Conservation (phyloP, 2,888 invertebrate species). For the Linnaemya tessellans region DNA sequence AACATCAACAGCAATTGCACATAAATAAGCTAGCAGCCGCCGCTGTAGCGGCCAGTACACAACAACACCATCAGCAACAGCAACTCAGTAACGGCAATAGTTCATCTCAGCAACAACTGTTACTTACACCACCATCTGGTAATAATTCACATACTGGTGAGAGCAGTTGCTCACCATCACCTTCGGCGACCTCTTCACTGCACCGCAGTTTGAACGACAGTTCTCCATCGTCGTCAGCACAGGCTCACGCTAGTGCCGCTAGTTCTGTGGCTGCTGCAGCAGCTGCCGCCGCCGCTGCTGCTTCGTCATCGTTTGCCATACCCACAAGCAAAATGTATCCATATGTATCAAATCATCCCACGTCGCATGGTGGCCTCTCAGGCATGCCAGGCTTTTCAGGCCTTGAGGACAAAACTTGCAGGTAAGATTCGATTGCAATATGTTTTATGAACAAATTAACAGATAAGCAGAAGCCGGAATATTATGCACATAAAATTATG, state of each 20-base stretch:
- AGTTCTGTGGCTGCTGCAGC: constrained; percentile 85
- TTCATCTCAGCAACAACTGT: constrained; percentile 75
- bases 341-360: constrained; percentile 90
- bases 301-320: constrained; percentile 84
- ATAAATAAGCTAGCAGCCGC: constrained; percentile 81
- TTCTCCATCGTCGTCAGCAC: constrained; percentile 83
- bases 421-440: constrained; percentile 77
- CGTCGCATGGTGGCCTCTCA: constrained; percentile 91
- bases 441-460: neutral
- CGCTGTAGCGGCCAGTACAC: constrained; percentile 79
- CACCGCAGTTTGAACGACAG: constrained; percentile 78
- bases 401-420: constrained; percentile 83
- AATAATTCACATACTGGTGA: constrained; percentile 80
- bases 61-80: constrained; percentile 75
- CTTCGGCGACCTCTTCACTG: constrained; percentile 78
- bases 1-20: constrained; percentile 79
- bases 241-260: constrained; percentile 82
- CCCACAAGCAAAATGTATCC: constrained; percentile 94
- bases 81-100: constrained; percentile 69
- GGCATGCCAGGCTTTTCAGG: constrained; percentile 86
- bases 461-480: neutral
- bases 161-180: constrained; percentile 80
- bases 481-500: neutral
- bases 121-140: constrained; percentile 80
- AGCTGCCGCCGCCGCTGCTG: constrained; percentile 78